phyloP scores from a whole-genome alignment of 2,797 vertebrate genomes.

The Cyclopterus lumpus region DNA sequence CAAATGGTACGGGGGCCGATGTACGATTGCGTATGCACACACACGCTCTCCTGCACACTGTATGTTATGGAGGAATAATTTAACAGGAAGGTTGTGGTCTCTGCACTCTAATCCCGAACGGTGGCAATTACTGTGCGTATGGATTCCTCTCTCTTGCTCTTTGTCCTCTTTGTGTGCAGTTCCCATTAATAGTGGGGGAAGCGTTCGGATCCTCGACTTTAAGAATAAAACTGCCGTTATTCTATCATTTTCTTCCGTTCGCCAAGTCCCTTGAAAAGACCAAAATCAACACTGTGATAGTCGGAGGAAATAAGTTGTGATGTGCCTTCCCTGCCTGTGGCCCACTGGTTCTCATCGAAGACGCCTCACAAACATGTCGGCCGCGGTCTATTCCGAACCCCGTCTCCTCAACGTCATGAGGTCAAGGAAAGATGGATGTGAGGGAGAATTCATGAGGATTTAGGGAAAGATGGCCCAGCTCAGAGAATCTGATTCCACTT shows the following conservation, averaged over 20 bases:
- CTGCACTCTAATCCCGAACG: slow-evolving; percentile 27
- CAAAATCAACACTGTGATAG: neutral
- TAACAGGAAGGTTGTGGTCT: slow-evolving; percentile 7
- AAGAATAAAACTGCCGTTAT: neutral
- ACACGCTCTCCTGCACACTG: neutral
- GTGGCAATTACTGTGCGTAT: neutral
- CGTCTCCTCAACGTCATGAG: neutral
- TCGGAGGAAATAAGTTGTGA: neutral
- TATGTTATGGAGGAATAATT: neutral
- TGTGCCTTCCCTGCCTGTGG: neutral
- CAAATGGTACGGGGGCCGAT: neutral
- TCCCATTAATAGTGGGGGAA: neutral
- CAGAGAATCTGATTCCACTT: neutral
- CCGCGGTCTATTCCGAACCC: neutral
- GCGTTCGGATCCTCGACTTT: neutral
- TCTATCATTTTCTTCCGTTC: neutral
- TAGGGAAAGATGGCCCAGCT: neutral
- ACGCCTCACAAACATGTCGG: neutral
- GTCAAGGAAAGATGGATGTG: neutral
- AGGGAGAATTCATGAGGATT: neutral
- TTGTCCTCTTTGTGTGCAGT: neutral
- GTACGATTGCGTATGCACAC: neutral
- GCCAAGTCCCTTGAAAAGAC: neutral
- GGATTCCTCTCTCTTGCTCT: slow-evolving; percentile 4
- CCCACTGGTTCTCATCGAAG: neutral